Evolutionary conservation across 2,797 vertebrate genomes (phyloP).

Genomic region (Florisuga fusca): DNA sequence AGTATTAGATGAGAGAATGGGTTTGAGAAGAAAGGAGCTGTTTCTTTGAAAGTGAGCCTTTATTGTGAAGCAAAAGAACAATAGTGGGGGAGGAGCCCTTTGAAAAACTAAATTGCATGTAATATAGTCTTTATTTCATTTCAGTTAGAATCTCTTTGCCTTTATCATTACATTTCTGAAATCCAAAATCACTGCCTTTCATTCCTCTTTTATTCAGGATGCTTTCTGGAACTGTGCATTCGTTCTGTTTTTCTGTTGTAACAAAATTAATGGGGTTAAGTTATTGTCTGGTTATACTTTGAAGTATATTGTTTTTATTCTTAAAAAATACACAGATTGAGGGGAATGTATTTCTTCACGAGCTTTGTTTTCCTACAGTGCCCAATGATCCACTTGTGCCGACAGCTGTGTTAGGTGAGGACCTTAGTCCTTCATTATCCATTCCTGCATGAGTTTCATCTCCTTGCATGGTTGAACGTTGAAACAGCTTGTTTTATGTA

Average conservation of each 20-base stretch:
- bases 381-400: slow-evolving; percentile 99
- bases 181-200: slow-evolving; percentile 46
- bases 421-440: slow-evolving; percentile 75
- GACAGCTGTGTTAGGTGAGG: slow-evolving; percentile 99
- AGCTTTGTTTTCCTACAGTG: slow-evolving; percentile 91
- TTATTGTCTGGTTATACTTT: slow-evolving; percentile 15
- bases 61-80: slow-evolving; percentile 27
- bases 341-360: slow-evolving; percentile 79
- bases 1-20: not conserved
- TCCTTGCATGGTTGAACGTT: slow-evolving; percentile 80
- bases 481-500: slow-evolving; percentile 63
- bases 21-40: not conserved
- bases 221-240: slow-evolving; percentile 8
- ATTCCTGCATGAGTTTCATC: slow-evolving; percentile 77
- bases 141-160: slow-evolving; percentile 27
- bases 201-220: slow-evolving; percentile 11
- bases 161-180: slow-evolving; percentile 34
- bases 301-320: slow-evolving; percentile 31
- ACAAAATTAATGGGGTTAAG: slow-evolving; percentile 24
- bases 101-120: slow-evolving; percentile 43
- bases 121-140: slow-evolving; percentile 26
- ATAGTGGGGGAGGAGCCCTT: slow-evolving; percentile 30
- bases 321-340: slow-evolving; percentile 53
- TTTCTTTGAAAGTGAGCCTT: slow-evolving; percentile 10
- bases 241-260: not conserved